Evolutionary conservation across 1,140 invertebrate genomes (phyloP), one percentile per base, ranked within the genome.

Genomic region (Rhagoletis pomonella): DNA sequence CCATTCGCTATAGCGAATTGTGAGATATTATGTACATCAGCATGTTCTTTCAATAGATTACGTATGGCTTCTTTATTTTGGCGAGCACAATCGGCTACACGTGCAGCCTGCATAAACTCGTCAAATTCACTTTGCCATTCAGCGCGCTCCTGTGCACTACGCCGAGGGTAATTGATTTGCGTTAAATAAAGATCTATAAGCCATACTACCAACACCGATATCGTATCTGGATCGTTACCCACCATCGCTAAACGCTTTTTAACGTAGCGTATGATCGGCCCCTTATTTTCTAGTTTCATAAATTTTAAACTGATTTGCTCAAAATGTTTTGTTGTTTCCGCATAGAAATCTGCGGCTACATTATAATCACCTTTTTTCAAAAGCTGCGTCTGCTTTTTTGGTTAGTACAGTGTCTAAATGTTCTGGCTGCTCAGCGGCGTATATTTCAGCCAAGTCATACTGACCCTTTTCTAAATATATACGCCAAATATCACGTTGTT

Each of bases 271-370:
- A 98, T 97, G 50, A 99, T 93, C 1, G 98, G 97, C 90, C 97
- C 95, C 87, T 97, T 96, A 91, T 99, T 95, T 85, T 96, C 95
- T 5, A 96, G 94, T 93, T 97, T 95, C 77, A 99, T 94, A 93
- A 99, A 99, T 93, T 99, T 99, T 0, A 99, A 94, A 60, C 97
- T 97, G 42, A 99, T 95, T 91, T 98, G 97, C 94, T 99, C 98
- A 93, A 99, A 99, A 14, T 97, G 97, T n/a, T 96, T 96, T 89
- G 97, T 95, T 0, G 97, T 98, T 90, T 97, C 95, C 0, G 98
- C 97, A 93, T 97, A 99, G 87, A 97, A 95, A 88, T 96, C 93
- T 0, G 98, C 98, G 93, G 98, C 98, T 89, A 96, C 95, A 88
- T 97, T 95, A 90, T 96, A 98, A 93, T 97, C 94, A 89, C 96